phyloP scores from a whole-genome alignment of 2,888 invertebrate species.

The Hedya salicella region DNA sequence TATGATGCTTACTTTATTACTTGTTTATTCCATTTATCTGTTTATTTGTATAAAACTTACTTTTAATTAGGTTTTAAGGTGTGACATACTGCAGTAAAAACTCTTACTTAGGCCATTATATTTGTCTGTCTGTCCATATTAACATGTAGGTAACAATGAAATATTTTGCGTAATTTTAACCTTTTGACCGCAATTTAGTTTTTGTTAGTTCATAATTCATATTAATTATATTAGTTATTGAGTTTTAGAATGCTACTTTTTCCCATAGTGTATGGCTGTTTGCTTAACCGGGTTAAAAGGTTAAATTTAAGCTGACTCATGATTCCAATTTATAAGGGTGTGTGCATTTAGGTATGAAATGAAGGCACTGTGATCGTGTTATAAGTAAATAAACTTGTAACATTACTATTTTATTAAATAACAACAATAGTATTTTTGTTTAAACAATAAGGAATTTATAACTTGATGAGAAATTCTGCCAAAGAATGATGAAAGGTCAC shows the following conservation, averaged over 20 bases:
- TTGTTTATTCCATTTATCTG: slow-evolving; percentile 37
- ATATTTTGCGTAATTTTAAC: slow-evolving; percentile 25
- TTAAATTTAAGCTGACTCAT: slow-evolving; percentile 25
- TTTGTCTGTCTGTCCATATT: slow-evolving; percentile 19
- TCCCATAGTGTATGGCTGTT: not conserved
- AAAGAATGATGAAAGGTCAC: slow-evolving; percentile 54
- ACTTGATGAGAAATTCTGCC: slow-evolving; percentile 52
- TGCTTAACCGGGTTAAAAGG: slow-evolving; percentile 21
- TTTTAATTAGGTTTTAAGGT: slow-evolving; percentile 23
- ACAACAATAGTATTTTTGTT: slow-evolving; percentile 31
- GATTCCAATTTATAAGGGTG: slow-evolving; percentile 32
- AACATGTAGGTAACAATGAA: slow-evolving; percentile 8
- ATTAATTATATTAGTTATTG: slow-evolving; percentile 1
- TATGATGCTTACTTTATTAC: slow-evolving; percentile 29
- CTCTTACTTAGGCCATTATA: slow-evolving; percentile 5
- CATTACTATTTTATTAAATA: slow-evolving; percentile 37
- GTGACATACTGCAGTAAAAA: slow-evolving; percentile 8
- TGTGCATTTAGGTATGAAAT: slow-evolving; percentile 38
- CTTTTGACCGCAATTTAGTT: slow-evolving; percentile 27
- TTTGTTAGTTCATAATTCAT: not conserved
- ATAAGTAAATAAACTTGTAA: slow-evolving; percentile 32
- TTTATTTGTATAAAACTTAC: slow-evolving; percentile 16
- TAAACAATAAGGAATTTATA: slow-evolving; percentile 33
- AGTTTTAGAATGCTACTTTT: not conserved
- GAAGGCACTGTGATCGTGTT: slow-evolving; percentile 40